Conservation (phyloP, 35 echinoderm and acorn worm species). For the Anneissia japonica region DNA sequence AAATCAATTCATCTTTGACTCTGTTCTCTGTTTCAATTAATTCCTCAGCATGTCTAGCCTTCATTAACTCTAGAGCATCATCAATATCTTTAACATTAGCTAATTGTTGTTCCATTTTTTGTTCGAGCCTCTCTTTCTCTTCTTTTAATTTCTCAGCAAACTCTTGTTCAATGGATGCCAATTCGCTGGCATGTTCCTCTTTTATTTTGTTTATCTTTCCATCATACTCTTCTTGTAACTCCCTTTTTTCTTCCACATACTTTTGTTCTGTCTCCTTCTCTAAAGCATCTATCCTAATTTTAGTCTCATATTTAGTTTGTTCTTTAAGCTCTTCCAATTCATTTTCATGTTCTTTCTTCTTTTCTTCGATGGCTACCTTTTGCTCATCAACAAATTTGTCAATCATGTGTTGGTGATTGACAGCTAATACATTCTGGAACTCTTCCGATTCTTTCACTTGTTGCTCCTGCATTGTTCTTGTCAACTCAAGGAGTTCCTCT, state of each 20-base stretch:
- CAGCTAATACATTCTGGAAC: conserved; percentile 64
- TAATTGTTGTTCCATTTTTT: conserved; percentile 43
- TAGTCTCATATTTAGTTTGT: background rate
- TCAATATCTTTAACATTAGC: conserved; percentile 33
- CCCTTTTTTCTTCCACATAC: conserved; percentile 19
- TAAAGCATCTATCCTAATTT: background rate
- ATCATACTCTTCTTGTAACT: conserved; percentile 23
- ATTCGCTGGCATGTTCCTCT: conserved; percentile 39
- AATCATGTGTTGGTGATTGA: conserved; percentile 75
- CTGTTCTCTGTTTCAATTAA: conserved; percentile 5
- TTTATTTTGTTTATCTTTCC: conserved; percentile 44
- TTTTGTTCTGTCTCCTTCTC: background rate
- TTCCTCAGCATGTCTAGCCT: conserved; percentile 43
- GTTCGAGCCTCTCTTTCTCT: conserved; percentile 49
- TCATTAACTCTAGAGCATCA: conserved; percentile 23
- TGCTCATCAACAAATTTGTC: conserved; percentile 87
- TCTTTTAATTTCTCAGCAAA: conserved; percentile 40
- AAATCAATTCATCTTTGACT: conserved; percentile 63
- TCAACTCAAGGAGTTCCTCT: conserved; percentile 71
- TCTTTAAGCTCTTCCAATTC: conserved; percentile 54
- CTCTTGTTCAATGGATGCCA: conserved; percentile 45
- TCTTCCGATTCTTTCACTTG: conserved; percentile 60
- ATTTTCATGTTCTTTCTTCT: conserved; percentile 39
- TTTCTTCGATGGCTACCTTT: conserved; percentile 38
- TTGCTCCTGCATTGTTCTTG: conserved; percentile 60